A percentile compares a stretch with the other conserved stretches of the same genome.
These are phyloP conservation scores for Melanerpes formicivorus DNA, from an alignment of 2,113 vertebrate genomes.

Conservation along the genomic window DNA sequence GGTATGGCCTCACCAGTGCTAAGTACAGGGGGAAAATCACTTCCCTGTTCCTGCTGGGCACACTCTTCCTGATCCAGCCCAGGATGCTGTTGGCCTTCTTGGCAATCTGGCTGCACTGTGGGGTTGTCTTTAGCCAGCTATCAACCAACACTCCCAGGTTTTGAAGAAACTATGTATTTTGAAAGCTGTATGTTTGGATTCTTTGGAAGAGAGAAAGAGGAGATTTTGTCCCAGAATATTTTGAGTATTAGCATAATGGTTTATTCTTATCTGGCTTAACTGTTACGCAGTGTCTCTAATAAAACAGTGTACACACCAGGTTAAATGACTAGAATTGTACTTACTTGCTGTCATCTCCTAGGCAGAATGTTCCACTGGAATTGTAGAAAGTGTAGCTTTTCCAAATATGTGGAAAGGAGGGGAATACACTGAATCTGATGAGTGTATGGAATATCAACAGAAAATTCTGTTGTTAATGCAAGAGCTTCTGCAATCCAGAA, in stretches of 20 bases:
- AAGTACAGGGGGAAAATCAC: too few species aligned
- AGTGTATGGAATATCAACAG: not conserved
- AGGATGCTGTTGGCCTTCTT: too few species aligned
- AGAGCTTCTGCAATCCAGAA: not conserved
- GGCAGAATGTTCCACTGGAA: not conserved
- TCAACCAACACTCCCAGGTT: too few species aligned
- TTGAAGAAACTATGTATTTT: not conserved
- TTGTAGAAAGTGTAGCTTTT: not conserved
- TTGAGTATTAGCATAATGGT: not conserved
- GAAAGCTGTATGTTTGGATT: not conserved
- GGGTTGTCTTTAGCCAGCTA: too few species aligned
- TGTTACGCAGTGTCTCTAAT: not conserved
- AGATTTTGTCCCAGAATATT: not conserved
- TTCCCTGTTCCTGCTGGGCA: too few species aligned
- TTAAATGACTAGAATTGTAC: not conserved
- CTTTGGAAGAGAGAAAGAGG: not conserved
- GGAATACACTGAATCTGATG: fast-evolving
- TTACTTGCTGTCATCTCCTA: not conserved
- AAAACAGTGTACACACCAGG: not conserved
- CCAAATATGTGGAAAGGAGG: fast-evolving
- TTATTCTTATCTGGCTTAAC: not conserved
- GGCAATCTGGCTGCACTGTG: too few species aligned
- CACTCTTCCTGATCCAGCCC: too few species aligned
- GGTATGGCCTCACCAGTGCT: too few species aligned
- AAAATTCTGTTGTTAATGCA: not conserved